Percentiles rank a stretch among this genome's conserved stretches.
Conservation (phyloP, 2,113 vertebrate genomes). For the Rhea pennata region DNA sequence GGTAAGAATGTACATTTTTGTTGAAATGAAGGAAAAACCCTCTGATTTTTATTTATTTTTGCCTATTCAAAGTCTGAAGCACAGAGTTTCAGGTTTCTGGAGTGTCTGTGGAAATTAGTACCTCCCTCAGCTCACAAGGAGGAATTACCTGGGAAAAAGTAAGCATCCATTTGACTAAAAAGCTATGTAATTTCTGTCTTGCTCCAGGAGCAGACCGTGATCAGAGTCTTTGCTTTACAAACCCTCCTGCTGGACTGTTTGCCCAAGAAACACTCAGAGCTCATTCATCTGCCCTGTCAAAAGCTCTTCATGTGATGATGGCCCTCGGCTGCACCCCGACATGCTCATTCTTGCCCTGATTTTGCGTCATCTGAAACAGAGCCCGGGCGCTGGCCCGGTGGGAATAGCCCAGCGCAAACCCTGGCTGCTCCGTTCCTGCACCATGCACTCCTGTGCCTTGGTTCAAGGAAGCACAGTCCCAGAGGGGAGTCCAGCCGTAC, state of each 20-base stretch:
- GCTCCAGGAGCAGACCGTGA: fast-evolving
- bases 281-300: neutral
- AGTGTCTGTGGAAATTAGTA: neutral
- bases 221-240: neutral
- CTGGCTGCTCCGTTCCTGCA: neutral
- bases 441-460: too few species aligned
- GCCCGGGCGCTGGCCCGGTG: neutral
- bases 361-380: neutral
- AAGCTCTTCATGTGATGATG: neutral
- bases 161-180: constrained; percentile 7
- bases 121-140: neutral
- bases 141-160: neutral
- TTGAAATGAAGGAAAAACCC: constrained; percentile 12
- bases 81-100: neutral
- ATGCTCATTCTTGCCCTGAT: neutral
- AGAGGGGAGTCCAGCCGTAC: too few species aligned
- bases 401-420: neutral
- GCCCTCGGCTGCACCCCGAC: neutral
- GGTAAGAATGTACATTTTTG: neutral
- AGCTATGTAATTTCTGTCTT: neutral
- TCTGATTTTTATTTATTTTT: constrained; percentile 34
- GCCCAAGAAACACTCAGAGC: neutral
- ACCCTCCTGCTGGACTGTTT: neutral
- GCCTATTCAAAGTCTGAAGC: neutral
- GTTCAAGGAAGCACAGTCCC: too few species aligned